Percentiles rank a stretch among this genome's conserved stretches.
Evolutionary conservation across 2,888 invertebrate genomes (phyloP).

Genomic region (Trachelus troglodyta): DNA sequence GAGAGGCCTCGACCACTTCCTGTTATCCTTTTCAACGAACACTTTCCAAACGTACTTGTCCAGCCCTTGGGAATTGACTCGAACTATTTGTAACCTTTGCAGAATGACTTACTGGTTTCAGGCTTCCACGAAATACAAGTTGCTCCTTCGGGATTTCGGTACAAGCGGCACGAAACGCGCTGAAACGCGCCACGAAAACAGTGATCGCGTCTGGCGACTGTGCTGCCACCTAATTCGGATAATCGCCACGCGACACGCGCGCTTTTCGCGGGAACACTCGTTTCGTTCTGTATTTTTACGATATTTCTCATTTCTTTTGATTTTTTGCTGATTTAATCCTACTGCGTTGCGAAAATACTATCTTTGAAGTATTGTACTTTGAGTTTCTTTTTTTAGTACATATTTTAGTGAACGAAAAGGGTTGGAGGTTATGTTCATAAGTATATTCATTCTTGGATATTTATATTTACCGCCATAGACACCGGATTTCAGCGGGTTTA

Average conservation of each 20-base stretch:
- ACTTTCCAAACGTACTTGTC: slow-evolving; percentile 46
- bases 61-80: slow-evolving; percentile 7
- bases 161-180: not conserved
- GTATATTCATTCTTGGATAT: not conserved
- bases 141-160: not conserved
- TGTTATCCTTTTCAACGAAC: slow-evolving; percentile 23
- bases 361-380: slow-evolving; percentile 15
- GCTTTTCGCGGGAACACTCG: slow-evolving; percentile 41
- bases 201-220: slow-evolving; percentile 52
- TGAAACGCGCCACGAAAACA: slow-evolving; percentile 42
- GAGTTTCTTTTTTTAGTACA: slow-evolving; percentile 28
- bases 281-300: slow-evolving; percentile 1
- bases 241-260: slow-evolving; percentile 36
- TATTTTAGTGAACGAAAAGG: slow-evolving; percentile 79
- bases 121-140: not conserved
- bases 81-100: not conserved
- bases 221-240: slow-evolving; percentile 42
- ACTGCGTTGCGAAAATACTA: not conserved
- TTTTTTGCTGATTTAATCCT: not conserved
- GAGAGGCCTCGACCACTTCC: slow-evolving; percentile 16
- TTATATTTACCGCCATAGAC: not conserved
- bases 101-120: slow-evolving; percentile 1
- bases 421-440: not conserved
- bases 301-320: not conserved
- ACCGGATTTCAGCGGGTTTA: not conserved